phyloP scores from a whole-genome alignment of 2,113 vertebrate species.

The Callipepla squamata region DNA sequence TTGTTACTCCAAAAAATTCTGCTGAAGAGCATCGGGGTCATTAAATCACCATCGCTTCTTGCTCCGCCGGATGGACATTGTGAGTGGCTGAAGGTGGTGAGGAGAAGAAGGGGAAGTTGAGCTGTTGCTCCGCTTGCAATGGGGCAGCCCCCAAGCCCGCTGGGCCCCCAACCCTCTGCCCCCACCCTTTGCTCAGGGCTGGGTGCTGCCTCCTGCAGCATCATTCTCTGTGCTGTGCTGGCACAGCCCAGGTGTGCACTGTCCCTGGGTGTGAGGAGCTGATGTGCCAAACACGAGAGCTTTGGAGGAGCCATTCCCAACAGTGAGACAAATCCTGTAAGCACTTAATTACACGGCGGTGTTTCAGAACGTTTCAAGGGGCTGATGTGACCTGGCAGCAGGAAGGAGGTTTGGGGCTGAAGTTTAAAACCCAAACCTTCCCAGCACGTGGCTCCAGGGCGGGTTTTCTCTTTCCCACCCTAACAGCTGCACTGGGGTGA shows the following conservation, averaged over 20 bases:
- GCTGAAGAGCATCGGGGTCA: conserved; percentile 3
- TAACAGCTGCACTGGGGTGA: background rate
- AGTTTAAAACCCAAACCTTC: background rate
- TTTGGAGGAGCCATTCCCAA: background rate
- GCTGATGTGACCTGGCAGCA: background rate
- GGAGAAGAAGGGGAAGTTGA: background rate
- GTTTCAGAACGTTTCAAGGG: background rate
- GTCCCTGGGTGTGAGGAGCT: background rate
- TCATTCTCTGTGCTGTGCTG: background rate
- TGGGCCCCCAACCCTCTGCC: background rate
- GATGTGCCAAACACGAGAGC: background rate
- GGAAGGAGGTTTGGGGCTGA: accelerated
- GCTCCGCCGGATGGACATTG: conserved; percentile 21
- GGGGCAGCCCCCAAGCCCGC: background rate
- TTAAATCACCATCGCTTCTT: conserved; percentile 22
- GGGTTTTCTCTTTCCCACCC: background rate
- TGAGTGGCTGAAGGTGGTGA: background rate
- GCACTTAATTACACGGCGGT: background rate
- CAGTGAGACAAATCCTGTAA: background rate
- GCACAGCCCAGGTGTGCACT: accelerated
- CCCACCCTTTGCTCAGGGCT: background rate
- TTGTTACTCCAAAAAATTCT: conserved; percentile 12
- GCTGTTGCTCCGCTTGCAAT: background rate
- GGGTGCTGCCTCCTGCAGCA: background rate
- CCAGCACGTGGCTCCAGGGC: accelerated